These are phyloP conservation scores for Astyanax mexicanus DNA, from an alignment of 2,797 vertebrate genomes.

Conservation along the genomic window DNA sequence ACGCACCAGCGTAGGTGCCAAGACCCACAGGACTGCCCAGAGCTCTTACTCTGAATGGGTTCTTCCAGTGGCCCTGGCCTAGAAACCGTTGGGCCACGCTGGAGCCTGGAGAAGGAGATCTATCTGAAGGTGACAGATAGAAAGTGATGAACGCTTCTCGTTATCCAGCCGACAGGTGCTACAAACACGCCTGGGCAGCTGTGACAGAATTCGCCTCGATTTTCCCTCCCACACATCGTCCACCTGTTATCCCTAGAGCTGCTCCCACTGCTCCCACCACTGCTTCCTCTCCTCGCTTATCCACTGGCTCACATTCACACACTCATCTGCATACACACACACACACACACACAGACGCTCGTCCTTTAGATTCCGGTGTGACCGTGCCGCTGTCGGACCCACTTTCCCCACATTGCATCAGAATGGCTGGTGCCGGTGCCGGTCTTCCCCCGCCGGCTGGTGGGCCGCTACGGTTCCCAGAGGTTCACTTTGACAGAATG, in stretches of 20 bases:
- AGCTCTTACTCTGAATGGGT: not conserved
- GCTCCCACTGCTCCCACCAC: no score
- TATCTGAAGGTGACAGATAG: constrained; percentile 30
- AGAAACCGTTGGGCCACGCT: not conserved
- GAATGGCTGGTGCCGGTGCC: no score
- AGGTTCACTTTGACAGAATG: constrained; percentile 23
- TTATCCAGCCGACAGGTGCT: constrained; percentile 43
- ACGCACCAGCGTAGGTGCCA: not conserved
- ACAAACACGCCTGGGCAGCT: constrained; percentile 13
- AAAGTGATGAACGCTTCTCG: constrained; percentile 29
- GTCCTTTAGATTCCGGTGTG: constrained; percentile 35
- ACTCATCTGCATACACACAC: not conserved
- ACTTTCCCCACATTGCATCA: constrained; percentile 49
- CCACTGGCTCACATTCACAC: not conserved
- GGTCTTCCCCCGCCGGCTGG: not conserved
- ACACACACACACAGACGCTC: not conserved
- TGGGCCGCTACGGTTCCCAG: constrained; percentile 4
- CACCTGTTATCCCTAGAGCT: constrained; percentile 38
- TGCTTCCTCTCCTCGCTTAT: no score
- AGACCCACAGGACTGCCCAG: not conserved
- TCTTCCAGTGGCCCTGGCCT: not conserved
- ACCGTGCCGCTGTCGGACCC: constrained; percentile 31
- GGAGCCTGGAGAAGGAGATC: not conserved
- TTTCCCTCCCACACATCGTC: constrained; percentile 14
- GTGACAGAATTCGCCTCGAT: not conserved